Base-by-base conservation (phyloP, 2,113 vertebrate genomes). In the Phalacrocorax pelagicus region DNA sequence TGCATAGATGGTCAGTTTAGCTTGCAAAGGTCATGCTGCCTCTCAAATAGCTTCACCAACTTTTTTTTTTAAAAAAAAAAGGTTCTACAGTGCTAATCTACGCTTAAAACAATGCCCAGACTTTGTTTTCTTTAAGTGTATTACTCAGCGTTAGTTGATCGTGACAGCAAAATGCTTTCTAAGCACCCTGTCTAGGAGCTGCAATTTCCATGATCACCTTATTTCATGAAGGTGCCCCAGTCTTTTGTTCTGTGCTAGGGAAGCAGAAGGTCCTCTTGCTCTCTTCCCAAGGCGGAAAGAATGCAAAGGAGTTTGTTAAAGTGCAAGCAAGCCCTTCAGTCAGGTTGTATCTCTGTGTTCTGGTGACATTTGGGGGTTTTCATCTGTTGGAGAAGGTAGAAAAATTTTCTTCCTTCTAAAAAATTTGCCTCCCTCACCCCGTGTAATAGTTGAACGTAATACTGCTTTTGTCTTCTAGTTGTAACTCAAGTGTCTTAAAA, bases 201-300 rank as follows among this genome's bases (percentile, higher is more conserved):
- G 92, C 92, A 93, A 98, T 98, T 98, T 98, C 98, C 97, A 98
- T 70, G 83, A 98, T 99, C 98, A 98, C 99, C 98, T 61, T 97
- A 98, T 99, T 99, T 99, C 98, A 98, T 97, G 95, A 98, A 98
- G 98, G 98, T 98, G 97, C 98, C 96, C 95, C 94, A 94, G 96
- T 93, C 98, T 97, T 98, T 99, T 99, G 98, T 99, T 98, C 91
- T 88, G 96, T 91, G 93, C 97, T 95, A 98, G 97, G 97, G 95
- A 97, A 98, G 98, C 98, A 98, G 98, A 98, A 98, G 98, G 97
- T 98, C 96, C 96, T 96, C 96, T 96, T 88, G 95, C 97, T 98
- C 98, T 96, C 93, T 97, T 94, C 96, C 92, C 88, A 93, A 97
- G 96, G 93, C 93, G 91, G 74, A 94, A 97, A 92, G 90, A 97